A percentile compares a stretch with the other conserved stretches of the same genome.
Conservation (phyloP, 64 coral and sea anemone genomes). For the Cladopsammia gracilis region DNA sequence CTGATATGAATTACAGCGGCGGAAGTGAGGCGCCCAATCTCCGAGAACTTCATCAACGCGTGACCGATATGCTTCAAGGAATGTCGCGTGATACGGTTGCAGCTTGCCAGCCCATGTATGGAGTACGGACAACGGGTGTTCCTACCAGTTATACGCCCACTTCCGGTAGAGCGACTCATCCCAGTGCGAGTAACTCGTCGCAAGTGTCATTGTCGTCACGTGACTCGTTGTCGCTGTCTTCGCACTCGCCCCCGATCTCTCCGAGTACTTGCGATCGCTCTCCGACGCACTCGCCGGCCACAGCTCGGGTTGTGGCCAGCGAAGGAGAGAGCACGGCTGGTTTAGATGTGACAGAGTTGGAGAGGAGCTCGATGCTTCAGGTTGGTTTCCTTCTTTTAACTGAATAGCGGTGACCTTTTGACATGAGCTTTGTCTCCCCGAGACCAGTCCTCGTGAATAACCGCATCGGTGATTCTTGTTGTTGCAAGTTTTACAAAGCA, state of each 20-base stretch:
- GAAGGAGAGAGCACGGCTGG: conserved; percentile 53
- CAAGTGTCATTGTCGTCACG: conserved; percentile 94
- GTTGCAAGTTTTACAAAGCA: too few relatives aligned
- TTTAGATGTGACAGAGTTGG: conserved; percentile 69
- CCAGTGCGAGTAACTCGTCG: conserved; percentile 63
- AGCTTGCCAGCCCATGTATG: conserved; percentile 67
- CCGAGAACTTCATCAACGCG: conserved; percentile 87
- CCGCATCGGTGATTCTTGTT: too few relatives aligned
- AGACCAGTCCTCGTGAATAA: too few relatives aligned
- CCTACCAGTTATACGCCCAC: conserved; percentile 84
- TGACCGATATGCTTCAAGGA: conserved; percentile 87
- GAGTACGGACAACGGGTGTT: conserved; percentile 70
- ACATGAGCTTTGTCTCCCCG: too few relatives aligned
- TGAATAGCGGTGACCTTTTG: too few relatives aligned
- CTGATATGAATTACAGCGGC: conserved; percentile 61
- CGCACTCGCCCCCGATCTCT: conserved; percentile 92
- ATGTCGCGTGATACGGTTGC: conserved; percentile 51
- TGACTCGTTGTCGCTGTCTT: conserved; percentile 95
- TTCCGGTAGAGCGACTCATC: conserved; percentile 52
- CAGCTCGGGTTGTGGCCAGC: conserved; percentile 11
- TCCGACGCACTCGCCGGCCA: conserved; percentile 60
- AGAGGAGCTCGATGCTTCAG: conserved; percentile 63
- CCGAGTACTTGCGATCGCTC: conserved; percentile 78
- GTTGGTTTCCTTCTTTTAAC: conserved; percentile 33
- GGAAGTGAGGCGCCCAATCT: conserved; percentile 75